Conservation (phyloP, 2,113 vertebrate species). For the Neolamprologus sp. region DNA sequence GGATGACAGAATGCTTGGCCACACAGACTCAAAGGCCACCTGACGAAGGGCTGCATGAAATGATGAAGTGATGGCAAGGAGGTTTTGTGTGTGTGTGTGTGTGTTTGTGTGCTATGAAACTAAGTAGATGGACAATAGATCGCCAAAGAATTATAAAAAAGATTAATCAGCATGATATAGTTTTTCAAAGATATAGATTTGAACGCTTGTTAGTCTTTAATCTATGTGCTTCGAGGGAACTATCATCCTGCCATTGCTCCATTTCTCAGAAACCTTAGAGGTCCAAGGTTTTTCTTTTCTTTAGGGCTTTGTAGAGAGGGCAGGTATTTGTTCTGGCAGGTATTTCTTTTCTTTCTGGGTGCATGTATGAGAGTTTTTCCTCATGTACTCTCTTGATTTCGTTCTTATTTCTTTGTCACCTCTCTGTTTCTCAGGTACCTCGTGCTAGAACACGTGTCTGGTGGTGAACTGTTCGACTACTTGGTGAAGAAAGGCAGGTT, state of each 20-base stretch:
- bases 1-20: conserved; percentile 20
- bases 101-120: not conserved
- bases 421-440: conserved; percentile 78
- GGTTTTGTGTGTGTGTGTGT: not conserved
- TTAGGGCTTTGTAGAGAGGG: not conserved
- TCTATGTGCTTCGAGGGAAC: not conserved
- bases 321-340: not conserved
- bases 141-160: not conserved
- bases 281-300: not conserved
- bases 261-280: not conserved
- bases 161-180: not conserved
- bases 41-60: not conserved
- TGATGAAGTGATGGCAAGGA: not conserved
- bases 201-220: not conserved
- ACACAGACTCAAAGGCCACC: conserved; percentile 8
- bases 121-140: not conserved
- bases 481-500: conserved; percentile 97
- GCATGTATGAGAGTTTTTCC: not conserved
- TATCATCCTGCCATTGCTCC: not conserved
- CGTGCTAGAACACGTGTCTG: conserved; percentile 98
- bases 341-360: not conserved
- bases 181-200: not conserved
- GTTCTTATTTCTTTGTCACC: not conserved
- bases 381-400: not conserved
- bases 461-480: conserved; percentile 98